phyloP scores from a whole-genome alignment of 2,113 vertebrate species.

The Tetrax tetrax region DNA sequence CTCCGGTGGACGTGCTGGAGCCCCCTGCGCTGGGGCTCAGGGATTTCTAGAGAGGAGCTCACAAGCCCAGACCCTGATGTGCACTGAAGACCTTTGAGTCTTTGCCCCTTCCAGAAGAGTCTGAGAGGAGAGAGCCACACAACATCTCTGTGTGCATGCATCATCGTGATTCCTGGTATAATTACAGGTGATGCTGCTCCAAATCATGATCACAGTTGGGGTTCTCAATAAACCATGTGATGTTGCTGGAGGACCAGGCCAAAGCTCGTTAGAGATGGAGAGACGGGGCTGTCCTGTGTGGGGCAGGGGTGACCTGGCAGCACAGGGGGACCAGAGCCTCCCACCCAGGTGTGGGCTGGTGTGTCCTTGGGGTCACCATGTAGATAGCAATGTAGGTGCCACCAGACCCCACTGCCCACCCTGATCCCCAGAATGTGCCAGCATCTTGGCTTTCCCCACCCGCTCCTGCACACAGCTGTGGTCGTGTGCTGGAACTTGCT shows the following conservation, averaged over 20 bases:
- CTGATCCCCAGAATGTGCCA: neutral
- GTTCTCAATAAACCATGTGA: fast-evolving
- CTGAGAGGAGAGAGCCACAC: fast-evolving
- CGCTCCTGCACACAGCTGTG: neutral
- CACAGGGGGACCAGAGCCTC: fast-evolving
- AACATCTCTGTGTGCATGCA: fast-evolving
- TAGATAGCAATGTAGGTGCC: neutral
- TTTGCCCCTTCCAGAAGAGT: neutral
- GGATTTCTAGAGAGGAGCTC: neutral
- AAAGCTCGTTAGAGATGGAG: neutral
- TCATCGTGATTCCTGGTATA: fast-evolving
- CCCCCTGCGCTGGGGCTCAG: fast-evolving
- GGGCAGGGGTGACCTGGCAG: neutral
- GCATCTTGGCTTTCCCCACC: fast-evolving
- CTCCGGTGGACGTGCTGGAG: neutral
- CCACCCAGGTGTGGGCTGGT: fast-evolving
- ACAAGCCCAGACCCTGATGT: neutral
- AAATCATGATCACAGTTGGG: neutral
- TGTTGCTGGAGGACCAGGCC: neutral
- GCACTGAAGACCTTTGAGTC: neutral
- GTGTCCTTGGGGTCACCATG: fast-evolving
- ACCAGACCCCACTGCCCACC: neutral
- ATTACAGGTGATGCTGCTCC: neutral
- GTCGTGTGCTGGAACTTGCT: neutral
- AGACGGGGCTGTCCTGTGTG: neutral